Evolutionary conservation across 23 tunicate species (phyloP).

Genomic region (Aplidium turbinatum): DNA sequence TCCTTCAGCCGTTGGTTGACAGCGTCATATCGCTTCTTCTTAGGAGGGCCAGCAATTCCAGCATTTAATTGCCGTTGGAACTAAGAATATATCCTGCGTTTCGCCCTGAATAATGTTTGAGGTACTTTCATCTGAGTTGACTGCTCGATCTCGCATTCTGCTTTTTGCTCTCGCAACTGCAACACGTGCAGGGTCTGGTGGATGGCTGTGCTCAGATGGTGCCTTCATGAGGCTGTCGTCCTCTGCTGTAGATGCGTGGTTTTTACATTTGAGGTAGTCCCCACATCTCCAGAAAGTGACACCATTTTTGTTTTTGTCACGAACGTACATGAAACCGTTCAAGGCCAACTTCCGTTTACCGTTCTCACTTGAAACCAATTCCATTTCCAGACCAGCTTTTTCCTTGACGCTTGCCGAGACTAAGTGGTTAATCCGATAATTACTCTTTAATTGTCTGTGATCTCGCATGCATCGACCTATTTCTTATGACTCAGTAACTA

Average conservation of each 20-base stretch:
- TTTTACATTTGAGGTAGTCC: conserved; percentile 22
- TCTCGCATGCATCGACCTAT: too few relatives aligned
- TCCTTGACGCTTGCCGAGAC: too few relatives aligned
- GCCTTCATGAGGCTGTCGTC: conserved; percentile 29
- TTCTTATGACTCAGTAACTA: too few relatives aligned
- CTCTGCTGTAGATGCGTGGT: conserved; percentile 24
- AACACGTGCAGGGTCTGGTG: conserved; percentile 33
- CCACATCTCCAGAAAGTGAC: conserved; percentile 23
- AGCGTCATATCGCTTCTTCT: too few relatives aligned
- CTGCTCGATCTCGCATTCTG: conserved; percentile 27
- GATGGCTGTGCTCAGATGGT: conserved; percentile 22
- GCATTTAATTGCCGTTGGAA: too few relatives aligned
- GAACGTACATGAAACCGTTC: conserved; percentile 23
- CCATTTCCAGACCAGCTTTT: background rate
- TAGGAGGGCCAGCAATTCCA: too few relatives aligned
- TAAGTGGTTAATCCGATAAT: too few relatives aligned
- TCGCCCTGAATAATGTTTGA: conserved; percentile 18
- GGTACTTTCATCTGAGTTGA: conserved; percentile 19
- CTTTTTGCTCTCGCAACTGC: conserved; percentile 17
- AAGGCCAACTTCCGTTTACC: conserved; percentile 22
- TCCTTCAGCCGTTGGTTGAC: too few relatives aligned
- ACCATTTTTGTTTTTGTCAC: conserved; percentile 23
- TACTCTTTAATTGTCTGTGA: too few relatives aligned
- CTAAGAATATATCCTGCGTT: conserved; percentile 22
- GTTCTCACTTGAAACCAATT: conserved; percentile 19